phyloP scores from a whole-genome alignment of 2,113 vertebrate genomes.

The Helogale parvula region DNA sequence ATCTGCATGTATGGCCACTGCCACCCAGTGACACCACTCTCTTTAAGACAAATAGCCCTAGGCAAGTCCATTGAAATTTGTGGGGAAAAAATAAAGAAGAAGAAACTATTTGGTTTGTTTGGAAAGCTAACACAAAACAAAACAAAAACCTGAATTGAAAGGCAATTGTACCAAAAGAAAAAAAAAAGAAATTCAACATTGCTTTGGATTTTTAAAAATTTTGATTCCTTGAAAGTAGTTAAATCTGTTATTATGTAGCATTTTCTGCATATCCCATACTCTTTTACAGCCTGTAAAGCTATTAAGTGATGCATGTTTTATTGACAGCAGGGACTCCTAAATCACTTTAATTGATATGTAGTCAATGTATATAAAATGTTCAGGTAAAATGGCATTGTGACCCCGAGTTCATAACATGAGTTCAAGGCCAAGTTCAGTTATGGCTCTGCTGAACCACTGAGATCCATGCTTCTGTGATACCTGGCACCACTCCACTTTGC shows the following conservation, averaged over 20 bases:
- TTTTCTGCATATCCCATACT: not conserved
- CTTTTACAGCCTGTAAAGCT: not conserved
- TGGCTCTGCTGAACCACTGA: not conserved
- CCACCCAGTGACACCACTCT: conserved; percentile 36
- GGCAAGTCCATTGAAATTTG: not conserved
- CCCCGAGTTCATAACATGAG: not conserved
- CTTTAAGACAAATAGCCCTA: conserved; percentile 16
- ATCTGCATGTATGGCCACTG: not conserved
- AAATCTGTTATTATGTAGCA: not conserved
- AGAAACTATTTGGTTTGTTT: conserved; percentile 47
- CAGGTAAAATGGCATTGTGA: not conserved
- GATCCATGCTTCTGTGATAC: not conserved
- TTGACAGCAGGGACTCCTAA: not conserved
- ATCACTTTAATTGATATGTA: not conserved
- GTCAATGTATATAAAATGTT: not conserved
- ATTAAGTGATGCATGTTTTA: not conserved
- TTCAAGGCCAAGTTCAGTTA: not conserved
- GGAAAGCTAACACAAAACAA: conserved; percentile 55
- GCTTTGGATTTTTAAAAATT: conserved; percentile 20
- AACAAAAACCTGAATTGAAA: not conserved
- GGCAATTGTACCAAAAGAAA: not conserved
- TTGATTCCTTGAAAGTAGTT: conserved; percentile 1
- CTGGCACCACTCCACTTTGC: accelerated
- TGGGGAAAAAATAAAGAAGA: not conserved
- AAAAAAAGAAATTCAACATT: not conserved